phyloP scores from a whole-genome alignment of 2,888 invertebrate genomes.

The Peribatodes rhomboidaria region DNA sequence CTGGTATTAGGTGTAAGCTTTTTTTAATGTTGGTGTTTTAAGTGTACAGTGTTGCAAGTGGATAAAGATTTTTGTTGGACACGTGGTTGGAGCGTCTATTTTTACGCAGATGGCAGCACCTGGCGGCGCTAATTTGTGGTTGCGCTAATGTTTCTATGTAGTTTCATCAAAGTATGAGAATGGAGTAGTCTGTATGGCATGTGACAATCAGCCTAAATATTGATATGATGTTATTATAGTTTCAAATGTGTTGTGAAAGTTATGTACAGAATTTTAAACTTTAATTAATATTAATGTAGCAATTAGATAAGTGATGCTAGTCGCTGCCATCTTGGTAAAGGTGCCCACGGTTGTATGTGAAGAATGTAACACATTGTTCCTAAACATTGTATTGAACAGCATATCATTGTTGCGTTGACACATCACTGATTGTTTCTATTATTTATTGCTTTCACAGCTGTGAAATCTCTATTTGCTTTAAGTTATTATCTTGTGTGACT shows the following conservation, averaged over 20 bases:
- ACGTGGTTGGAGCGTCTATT: neutral
- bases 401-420: slow-evolving; percentile 11
- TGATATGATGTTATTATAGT: no score
- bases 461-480: slow-evolving; percentile 16
- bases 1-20: slow-evolving; percentile 60
- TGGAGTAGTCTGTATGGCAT: no score
- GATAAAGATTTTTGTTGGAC: slow-evolving; percentile 12
- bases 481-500: slow-evolving; percentile 30
- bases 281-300: neutral
- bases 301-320: neutral
- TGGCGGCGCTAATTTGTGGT: neutral
- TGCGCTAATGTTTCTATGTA: no score
- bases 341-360: neutral
- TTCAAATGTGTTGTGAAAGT: no score
- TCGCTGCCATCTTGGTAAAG: neutral
- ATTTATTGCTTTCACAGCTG: slow-evolving; percentile 22
- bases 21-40: slow-evolving; percentile 35
- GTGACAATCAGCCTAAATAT: no score
- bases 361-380: slow-evolving; percentile 19
- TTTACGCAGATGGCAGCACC: slow-evolving; percentile 2
- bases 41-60: slow-evolving; percentile 39
- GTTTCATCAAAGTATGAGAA: no score
- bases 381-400: slow-evolving; percentile 22
- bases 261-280: neutral
- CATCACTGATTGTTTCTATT: slow-evolving; percentile 24